Evolutionary conservation across 2,888 invertebrate genomes (phyloP).

Genomic region (Cenopis cana): DNA sequence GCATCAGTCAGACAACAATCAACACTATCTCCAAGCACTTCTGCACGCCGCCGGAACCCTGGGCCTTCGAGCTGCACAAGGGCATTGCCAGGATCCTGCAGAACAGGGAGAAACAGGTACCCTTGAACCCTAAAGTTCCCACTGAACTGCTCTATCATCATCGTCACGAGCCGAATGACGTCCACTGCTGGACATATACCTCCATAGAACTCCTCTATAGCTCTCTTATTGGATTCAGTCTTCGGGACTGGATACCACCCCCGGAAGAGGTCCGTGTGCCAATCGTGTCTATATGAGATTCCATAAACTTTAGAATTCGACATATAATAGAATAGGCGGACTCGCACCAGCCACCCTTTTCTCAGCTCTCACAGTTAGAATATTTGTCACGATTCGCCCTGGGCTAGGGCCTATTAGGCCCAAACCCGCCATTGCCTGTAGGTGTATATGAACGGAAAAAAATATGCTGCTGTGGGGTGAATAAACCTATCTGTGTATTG

Average conservation of each 20-base stretch:
- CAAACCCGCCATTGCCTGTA: too few species aligned
- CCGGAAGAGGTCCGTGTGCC: too few species aligned
- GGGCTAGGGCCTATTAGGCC: too few species aligned
- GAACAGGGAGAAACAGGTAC: constrained; percentile 70
- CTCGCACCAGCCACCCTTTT: too few species aligned
- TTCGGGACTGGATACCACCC: neutral
- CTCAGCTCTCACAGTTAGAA: too few species aligned
- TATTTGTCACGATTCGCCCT: too few species aligned
- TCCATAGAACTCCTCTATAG: too few species aligned
- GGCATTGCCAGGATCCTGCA: constrained; percentile 68
- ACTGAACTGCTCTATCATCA: neutral
- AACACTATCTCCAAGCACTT: constrained; percentile 71
- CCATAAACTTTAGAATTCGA: neutral
- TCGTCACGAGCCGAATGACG: too few species aligned
- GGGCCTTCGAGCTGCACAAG: constrained; percentile 77
- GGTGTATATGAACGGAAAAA: neutral
- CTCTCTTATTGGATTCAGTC: neutral
- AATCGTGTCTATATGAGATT: neutral
- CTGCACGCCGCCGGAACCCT: constrained; percentile 69
- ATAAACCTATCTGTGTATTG: neutral
- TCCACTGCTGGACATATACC: too few species aligned
- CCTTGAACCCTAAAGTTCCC: neutral
- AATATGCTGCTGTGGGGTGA: neutral
- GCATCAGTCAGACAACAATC: constrained; percentile 63
- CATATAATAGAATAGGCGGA: too few species aligned